Evolutionary conservation across 1,140 invertebrate species (phyloP), one percentile per base, ranked within the genome.

Genomic region (Limonius californicus): DNA sequence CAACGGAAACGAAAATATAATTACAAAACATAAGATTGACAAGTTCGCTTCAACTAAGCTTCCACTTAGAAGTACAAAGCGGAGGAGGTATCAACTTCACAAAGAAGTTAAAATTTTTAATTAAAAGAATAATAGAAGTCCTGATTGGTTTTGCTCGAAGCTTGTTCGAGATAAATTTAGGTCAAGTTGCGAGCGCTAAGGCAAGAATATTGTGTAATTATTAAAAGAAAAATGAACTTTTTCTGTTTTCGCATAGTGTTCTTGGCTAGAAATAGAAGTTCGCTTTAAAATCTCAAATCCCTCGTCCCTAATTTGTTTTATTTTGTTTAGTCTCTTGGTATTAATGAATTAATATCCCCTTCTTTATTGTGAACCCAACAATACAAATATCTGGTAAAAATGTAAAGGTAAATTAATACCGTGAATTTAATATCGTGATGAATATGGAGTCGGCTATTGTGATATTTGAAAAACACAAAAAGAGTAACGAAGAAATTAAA

Each of bases 51-150:
- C 16, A 21, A 18, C 16, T 50, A 50, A 50, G 45, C 20, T 21
- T 21, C 45, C 14, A 18, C 16, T 19, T 18, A 18, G 14, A 50
- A 21, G 20, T 19, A 18, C 16, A 50, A 50, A 21, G 9, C 9
- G 20, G 20, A 16, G 16, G n/a, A 50, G 16, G 45, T 50, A 50
- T 50, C 45, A 50, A 19, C 45, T 50, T 50, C 45, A 50, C 16
- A 50, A 50, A 50, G 45, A 50, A 50, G 45, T 50, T 50, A 50
- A 50, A 50, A 18, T 50, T 50, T 50, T 50, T 50, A 50, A 50
- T 50, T 50, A 50, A 50, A 21, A 50, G 45, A 50, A 50, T 50
- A 50, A 50, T 50, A 50, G 45, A 50, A 50, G 14, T 50, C 16
- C 20, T 50, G 45, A 50, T 50, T 50, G 45, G 45, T 50, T 50